These are phyloP conservation scores for Ormyrus thymus DNA, from an alignment of 2,888 invertebrate genomes.

Conservation along the genomic window DNA sequence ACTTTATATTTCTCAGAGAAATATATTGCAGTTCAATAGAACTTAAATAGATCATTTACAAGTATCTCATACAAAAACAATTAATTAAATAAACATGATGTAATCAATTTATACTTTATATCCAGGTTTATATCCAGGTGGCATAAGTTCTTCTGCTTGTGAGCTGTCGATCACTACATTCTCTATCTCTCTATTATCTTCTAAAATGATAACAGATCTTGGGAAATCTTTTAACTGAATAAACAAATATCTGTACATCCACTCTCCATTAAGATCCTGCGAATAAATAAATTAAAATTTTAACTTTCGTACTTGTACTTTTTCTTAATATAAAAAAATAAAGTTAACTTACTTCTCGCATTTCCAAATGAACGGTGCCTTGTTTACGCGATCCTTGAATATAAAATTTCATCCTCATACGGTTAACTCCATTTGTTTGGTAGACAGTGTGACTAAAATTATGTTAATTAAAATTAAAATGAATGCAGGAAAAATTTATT, in stretches of 20 bases:
- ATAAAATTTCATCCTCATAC: constrained; percentile 93
- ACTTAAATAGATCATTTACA: constrained; percentile 3
- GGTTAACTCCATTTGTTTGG: constrained; percentile 84
- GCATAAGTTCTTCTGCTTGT: constrained; percentile 35
- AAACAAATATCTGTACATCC: constrained; percentile 88
- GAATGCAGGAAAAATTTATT: neutral
- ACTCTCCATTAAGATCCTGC: constrained; percentile 85
- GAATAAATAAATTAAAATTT: constrained; percentile 66
- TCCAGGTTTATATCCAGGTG: constrained; percentile 42
- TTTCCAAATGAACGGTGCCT: constrained; percentile 91
- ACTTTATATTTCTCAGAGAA: constrained; percentile 1
- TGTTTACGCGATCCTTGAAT: constrained; percentile 88
- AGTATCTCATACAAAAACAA: constrained; percentile 15
- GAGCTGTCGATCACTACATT: constrained; percentile 16
- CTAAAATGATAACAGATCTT: constrained; percentile 84
- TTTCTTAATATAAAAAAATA: constrained; percentile 7
- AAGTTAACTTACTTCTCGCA: constrained; percentile 81
- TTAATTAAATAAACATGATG: neutral
- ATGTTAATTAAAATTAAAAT: constrained; percentile 11
- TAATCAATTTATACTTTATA: constrained; percentile 7
- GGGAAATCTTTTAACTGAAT: constrained; percentile 89
- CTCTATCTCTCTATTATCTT: constrained; percentile 80
- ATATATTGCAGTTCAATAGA: constrained; percentile 1
- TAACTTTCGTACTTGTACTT: constrained; percentile 18
- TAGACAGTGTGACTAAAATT: constrained; percentile 82